These are phyloP conservation scores for Hofmannophila pseudospretella DNA, from an alignment of 2,888 invertebrate species.

Conservation along the genomic window DNA sequence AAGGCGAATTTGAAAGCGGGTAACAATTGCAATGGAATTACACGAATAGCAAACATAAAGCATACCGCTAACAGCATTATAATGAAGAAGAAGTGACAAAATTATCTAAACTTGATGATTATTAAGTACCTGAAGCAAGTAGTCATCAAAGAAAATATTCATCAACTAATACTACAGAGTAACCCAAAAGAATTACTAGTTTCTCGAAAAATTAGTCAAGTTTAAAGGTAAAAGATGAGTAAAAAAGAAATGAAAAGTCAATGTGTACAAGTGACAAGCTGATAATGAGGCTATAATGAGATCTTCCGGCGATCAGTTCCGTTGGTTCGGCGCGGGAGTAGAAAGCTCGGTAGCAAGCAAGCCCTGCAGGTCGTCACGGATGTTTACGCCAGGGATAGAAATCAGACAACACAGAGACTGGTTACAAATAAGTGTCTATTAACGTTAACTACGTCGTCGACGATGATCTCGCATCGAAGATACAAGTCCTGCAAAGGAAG, in stretches of 20 bases:
- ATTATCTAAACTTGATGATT: no score
- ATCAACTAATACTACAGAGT: no score
- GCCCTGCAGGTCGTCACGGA: constrained; percentile 48
- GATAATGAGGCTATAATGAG: constrained; percentile 59
- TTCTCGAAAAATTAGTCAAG: neutral
- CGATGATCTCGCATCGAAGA: constrained; percentile 27
- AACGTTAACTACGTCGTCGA: constrained; percentile 16
- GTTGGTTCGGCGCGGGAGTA: constrained; percentile 41
- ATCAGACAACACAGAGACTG: constrained; percentile 37
- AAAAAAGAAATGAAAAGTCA: constrained; percentile 46
- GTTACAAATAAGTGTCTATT: constrained; percentile 38
- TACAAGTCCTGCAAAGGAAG: constrained; percentile 27
- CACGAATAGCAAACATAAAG: constrained; percentile 4
- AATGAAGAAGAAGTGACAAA: constrained; percentile 3
- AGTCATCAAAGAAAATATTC: neutral
- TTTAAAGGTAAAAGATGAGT: constrained; percentile 16
- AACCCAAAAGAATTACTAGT: neutral
- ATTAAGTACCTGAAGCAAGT: neutral
- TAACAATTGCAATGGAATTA: constrained; percentile 5
- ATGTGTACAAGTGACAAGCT: constrained; percentile 29
- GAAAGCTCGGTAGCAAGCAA: constrained; percentile 49
- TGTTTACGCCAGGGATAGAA: constrained; percentile 53
- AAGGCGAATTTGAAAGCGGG: constrained; percentile 6
- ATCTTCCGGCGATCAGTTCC: constrained; percentile 51
- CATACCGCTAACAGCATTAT: constrained; percentile 16